phyloP scores from a whole-genome alignment of 2,113 vertebrate species.

The Gulo gulo region DNA sequence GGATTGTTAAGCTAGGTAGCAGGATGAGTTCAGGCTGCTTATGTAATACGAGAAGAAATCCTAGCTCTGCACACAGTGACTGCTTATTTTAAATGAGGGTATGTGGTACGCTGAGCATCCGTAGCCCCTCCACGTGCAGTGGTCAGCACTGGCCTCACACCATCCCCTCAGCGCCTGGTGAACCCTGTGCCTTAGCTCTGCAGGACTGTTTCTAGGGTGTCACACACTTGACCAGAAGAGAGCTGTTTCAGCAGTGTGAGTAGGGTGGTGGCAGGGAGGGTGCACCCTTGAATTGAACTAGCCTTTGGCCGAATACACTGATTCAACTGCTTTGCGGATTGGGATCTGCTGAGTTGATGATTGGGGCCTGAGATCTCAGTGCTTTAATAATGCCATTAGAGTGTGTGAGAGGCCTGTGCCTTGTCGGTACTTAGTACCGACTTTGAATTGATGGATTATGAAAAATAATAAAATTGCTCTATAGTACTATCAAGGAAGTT shows the following conservation, averaged over 20 bases:
- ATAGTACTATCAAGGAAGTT: not conserved
- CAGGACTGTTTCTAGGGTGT: not conserved
- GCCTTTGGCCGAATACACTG: not conserved
- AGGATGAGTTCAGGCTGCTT: not conserved
- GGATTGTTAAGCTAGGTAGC: not conserved
- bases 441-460: not conserved
- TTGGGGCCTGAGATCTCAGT: not conserved
- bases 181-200: not conserved
- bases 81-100: not conserved
- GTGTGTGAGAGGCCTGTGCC: not conserved
- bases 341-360: not conserved
- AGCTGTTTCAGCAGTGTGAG: not conserved
- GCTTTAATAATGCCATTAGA: not conserved
- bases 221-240: not conserved
- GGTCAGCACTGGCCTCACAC: not conserved
- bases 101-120: rapidly evolving
- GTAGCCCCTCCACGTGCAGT: not conserved
- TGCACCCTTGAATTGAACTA: not conserved
- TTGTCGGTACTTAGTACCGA: too few relatives aligned
- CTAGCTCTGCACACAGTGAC: not conserved
- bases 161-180: not conserved
- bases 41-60: not conserved
- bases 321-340: not conserved
- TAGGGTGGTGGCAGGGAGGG: not conserved
- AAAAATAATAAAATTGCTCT: not conserved